Conservation (phyloP, 2,113 vertebrate genomes). For the Pollimyrus isidori region DNA sequence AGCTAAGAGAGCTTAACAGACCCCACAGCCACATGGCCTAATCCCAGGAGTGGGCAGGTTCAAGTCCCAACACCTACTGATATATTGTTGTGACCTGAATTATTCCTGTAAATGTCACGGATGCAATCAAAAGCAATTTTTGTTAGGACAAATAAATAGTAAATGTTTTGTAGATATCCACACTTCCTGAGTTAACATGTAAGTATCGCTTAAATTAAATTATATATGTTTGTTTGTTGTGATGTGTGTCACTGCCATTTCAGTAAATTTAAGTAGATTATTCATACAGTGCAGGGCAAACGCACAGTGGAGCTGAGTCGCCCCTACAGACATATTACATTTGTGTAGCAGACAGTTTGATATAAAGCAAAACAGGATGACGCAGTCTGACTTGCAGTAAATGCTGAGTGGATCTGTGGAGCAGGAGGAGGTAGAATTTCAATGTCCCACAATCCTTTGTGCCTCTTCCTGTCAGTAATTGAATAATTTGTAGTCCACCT, state of each 20-base stretch:
- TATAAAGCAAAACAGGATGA: background rate
- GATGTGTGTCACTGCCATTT: background rate
- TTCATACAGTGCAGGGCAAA: background rate
- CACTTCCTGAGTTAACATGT: background rate
- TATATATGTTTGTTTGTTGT: background rate
- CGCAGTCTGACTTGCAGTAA: constrained; percentile 8
- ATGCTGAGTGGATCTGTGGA: background rate
- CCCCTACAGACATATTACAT: background rate
- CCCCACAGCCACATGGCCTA: background rate
- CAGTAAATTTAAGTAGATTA: background rate
- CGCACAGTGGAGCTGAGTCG: background rate
- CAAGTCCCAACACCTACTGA: too few species aligned
- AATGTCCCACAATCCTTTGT: constrained; percentile 60
- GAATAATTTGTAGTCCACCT: constrained; percentile 99
- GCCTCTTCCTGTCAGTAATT: constrained; percentile 87
- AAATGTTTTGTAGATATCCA: background rate
- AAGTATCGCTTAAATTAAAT: background rate
- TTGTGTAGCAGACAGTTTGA: background rate
- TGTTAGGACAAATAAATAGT: background rate
- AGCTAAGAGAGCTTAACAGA: background rate
- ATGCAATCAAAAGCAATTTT: background rate
- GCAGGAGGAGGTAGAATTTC: constrained; percentile 60
- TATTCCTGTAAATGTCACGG: background rate
- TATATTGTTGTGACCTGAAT: background rate
- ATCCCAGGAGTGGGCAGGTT: too few species aligned